Base-by-base conservation (phyloP, 1,140 invertebrate genomes). In the Phenacoccus solenopsis region DNA sequence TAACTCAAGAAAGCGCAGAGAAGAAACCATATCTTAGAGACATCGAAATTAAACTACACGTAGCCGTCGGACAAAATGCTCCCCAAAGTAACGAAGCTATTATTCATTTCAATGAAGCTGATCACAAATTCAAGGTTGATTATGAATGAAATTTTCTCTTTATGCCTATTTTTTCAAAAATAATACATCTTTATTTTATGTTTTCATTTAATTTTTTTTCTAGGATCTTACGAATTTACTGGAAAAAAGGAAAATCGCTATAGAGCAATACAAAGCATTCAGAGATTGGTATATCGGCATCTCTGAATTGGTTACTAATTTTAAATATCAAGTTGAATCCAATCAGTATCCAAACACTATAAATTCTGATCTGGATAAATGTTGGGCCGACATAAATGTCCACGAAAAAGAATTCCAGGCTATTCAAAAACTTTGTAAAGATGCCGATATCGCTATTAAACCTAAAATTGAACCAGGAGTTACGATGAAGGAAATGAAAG, bases 241-340 rank as follows among this genome's bases (percentile, higher is more conserved):
- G 70, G 81, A 84, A 74, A 82, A 86, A 72, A 91, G 91, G 76
- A 90, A 89, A 78, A 81, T 80, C 0, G 82, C 85, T 20, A 79
- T 95, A 24, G 87, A 94, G 76, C 90, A 90, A 73, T 94, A 92
- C 90, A 84, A 84, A 0, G 89, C 93, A 73, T 82, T 94, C 27
- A 76, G 91, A 16, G 87, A 86, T 70, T 93, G 90, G 88, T 85
- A 89, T 72, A 84, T 88, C 72, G 90, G 93, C 72, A 86, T 87
- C n/a, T 86, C 84, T 70, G 88, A 89, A 73, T 89, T 91, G 75
- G 76, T 96, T 67, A 85, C 85, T 70, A 88, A 94, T 73, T 83
- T 90, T 38, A 87, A 91, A 75, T 90, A 90, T 74, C 87, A 91
- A 78, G 78, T 91, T 12, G 87, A 90, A 67, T 85, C 88, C 12